Conservation (phyloP, 2,797 vertebrate genomes). For the Nothura maculosa region DNA sequence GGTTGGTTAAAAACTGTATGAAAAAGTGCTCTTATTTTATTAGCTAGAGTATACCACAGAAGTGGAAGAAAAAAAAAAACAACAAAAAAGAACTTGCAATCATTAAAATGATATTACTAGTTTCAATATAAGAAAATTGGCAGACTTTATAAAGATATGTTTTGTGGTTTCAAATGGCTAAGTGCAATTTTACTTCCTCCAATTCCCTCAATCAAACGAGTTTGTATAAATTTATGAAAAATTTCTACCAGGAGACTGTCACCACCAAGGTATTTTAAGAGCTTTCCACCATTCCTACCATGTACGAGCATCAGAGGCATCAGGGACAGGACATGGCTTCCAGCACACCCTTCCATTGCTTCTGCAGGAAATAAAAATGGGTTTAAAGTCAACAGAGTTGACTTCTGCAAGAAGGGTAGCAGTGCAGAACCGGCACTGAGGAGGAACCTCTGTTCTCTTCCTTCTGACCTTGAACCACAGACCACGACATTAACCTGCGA, state of each 20-base stretch:
- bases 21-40: conserved; percentile 43
- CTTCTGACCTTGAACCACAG: neutral
- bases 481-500: neutral
- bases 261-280: neutral
- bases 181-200: neutral
- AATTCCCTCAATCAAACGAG: neutral
- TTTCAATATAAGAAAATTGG: conserved; percentile 49
- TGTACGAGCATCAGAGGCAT: fast-evolving
- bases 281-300: neutral
- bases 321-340: neutral
- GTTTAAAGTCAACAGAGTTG: neutral
- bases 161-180: conserved; percentile 20
- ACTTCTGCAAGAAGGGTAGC: neutral
- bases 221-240: neutral
- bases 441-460: neutral
- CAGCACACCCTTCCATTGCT: neutral
- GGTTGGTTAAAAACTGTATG: neutral
- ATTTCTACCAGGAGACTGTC: neutral
- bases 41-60: conserved; percentile 27
- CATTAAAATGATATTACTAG: neutral
- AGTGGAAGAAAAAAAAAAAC: neutral
- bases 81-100: neutral
- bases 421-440: neutral
- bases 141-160: neutral
- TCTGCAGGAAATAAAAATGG: neutral